A percentile compares a stretch with the other conserved stretches of the same genome.
Conservation (phyloP, 2,113 vertebrate genomes). For the Mustela nigripes region DNA sequence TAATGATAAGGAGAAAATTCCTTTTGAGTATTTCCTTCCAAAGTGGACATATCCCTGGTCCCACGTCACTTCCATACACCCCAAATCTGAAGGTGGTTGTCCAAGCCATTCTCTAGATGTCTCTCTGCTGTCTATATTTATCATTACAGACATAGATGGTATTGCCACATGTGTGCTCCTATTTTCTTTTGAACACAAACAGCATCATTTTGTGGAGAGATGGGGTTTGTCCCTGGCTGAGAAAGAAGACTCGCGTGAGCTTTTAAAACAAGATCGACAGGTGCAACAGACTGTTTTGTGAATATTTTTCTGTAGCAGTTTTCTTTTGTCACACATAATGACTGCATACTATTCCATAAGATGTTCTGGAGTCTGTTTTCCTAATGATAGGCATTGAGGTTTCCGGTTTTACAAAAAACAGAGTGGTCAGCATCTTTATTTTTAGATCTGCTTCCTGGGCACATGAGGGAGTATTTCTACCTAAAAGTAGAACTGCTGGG, state of each 20-base stretch:
- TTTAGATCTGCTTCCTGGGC: slow-evolving; percentile 50
- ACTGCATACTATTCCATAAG: not conserved
- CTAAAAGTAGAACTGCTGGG: slow-evolving; percentile 16
- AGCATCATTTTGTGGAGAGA: not conserved
- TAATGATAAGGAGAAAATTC: not conserved
- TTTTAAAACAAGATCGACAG: not conserved
- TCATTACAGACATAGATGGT: not conserved
- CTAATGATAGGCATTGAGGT: not conserved
- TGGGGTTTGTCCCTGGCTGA: not conserved
- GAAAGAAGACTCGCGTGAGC: not conserved
- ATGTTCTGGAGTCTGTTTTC: not conserved
- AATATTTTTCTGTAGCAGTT: not conserved
- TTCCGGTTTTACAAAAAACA: slow-evolving; percentile 36
- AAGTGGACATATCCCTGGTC: not conserved
- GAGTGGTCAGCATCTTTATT: slow-evolving; percentile 23
- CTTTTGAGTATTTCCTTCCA: not conserved
- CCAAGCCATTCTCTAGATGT: not conserved
- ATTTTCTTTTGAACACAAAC: not conserved
- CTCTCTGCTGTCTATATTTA: not conserved
- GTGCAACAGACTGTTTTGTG: not conserved
- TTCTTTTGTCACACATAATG: not conserved
- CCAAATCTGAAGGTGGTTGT: not conserved
- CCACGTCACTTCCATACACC: not conserved
- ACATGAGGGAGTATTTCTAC: slow-evolving; percentile 26
- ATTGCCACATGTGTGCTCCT: not conserved